These are phyloP conservation scores for Leucophenga varia DNA, from an alignment of 1,140 invertebrate genomes.

Conservation along the genomic window DNA sequence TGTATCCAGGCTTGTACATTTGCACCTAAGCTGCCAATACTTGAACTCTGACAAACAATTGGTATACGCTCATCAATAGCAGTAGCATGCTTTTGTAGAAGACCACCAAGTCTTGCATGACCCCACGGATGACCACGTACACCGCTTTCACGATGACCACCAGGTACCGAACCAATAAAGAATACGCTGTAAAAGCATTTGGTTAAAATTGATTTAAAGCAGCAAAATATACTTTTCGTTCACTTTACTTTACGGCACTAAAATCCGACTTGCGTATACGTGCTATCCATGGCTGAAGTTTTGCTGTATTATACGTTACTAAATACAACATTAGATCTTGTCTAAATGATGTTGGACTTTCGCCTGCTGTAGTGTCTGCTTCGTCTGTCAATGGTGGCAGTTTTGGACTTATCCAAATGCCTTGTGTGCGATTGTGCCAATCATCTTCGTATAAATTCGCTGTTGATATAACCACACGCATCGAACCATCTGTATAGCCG, in stretches of 20 bases:
- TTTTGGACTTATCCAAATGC: conserved; percentile 84
- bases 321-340: conserved; percentile 82
- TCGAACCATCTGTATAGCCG: conserved; percentile 75
- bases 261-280: conserved; percentile 77
- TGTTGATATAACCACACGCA: conserved; percentile 86
- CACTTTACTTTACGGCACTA: conserved; percentile 73
- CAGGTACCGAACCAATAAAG: conserved; percentile 82
- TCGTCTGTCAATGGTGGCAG: conserved; percentile 65
- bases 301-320: conserved; percentile 68
- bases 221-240: neutral
- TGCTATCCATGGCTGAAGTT: conserved; percentile 73
- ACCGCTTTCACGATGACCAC: conserved; percentile 65
- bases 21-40: conserved; percentile 82
- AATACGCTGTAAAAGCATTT: conserved; percentile 66
- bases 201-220: neutral
- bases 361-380: conserved; percentile 65
- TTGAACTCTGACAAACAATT: conserved; percentile 82
- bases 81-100: conserved; percentile 67
- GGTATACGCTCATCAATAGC: conserved; percentile 58
- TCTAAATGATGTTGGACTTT: conserved; percentile 85
- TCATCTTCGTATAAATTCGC: conserved; percentile 89
- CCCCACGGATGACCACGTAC: conserved; percentile 66
- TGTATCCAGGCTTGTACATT: conserved; percentile 70
- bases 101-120: conserved; percentile 66
- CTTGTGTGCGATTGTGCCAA: conserved; percentile 93